Conservation (phyloP, 2,888 invertebrate genomes). For the Mantis religiosa region DNA sequence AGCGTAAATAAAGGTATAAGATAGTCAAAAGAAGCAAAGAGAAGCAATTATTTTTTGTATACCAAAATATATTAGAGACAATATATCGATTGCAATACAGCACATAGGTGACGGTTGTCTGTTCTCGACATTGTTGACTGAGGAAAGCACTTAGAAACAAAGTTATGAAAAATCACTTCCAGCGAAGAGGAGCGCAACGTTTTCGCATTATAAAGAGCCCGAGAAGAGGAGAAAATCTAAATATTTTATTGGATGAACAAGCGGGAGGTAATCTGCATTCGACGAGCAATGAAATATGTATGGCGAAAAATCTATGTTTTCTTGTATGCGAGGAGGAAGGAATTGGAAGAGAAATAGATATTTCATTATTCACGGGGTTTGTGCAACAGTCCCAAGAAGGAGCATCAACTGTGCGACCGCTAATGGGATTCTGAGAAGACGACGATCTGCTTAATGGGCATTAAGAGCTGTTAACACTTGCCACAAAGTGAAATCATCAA, state of each 20-base stretch:
- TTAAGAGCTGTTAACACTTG: background rate
- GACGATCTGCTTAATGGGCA: background rate
- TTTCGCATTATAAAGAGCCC: background rate
- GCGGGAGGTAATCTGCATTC: background rate
- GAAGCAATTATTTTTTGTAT: no score
- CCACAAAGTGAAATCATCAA: background rate
- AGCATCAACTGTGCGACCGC: background rate
- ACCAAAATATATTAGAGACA: no score
- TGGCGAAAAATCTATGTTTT: slow-evolving; percentile 1
- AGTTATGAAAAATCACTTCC: background rate
- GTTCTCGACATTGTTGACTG: no score
- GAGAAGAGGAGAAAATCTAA: background rate
- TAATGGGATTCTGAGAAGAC: background rate
- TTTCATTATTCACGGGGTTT: background rate
- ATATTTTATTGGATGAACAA: background rate
- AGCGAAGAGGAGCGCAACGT: background rate
- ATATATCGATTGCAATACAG: no score
- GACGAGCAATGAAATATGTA: background rate
- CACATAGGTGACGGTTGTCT: no score
- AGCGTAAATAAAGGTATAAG: no score
- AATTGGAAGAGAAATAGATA: background rate
- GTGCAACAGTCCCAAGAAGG: background rate
- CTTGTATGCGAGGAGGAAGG: background rate
- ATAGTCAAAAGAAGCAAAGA: no score
- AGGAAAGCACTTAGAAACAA: background rate